Evolutionary conservation across 2,888 invertebrate genomes (phyloP), one percentile per base, ranked within the genome.

Genomic region (Mesoligia furuncula): DNA sequence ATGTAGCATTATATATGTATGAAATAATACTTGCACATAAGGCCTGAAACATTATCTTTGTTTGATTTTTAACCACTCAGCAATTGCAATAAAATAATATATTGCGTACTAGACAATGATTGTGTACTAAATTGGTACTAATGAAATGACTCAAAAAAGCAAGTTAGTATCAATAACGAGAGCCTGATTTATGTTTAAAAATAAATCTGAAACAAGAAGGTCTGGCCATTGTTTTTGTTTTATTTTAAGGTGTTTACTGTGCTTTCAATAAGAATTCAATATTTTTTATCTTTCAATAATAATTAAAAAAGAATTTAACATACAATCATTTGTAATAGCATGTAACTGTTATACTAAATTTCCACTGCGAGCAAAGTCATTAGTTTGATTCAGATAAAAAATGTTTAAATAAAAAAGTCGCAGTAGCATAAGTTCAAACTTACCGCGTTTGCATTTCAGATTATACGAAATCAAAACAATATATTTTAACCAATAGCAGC

Each of bases 401-500:
- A 70, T 61, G 51, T 51, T 27, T 73, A 8, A 72, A 48, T 83
- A n/a, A 0, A 62, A 27, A 66, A 36, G 15, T 66, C 69, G 20
- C 31, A 76, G 15, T 45, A 39, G 24, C 65, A 20, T 65, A 31
- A 70, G 67, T 84, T 91, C 89, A 79, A 91, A 89, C 80, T 90
- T 90, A 84, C 90, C 92, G 93, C 89, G 89, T 85, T 88, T 87
- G 89, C 89, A 89, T 91, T 94, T 92, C 90, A 93, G 93, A 92
- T 90, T 90, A 90, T 82, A 91, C 91, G 92, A 91, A 94, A 95
- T 90, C 95, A 95, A 95, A 96, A 96, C 95, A 95, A 93, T 90
- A 89, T 87, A 91, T 90, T 92, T 92, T 70, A 74, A 90, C 97
- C 96, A 96, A 96, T 96, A 92, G 91, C 61, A 91, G 76, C 73